phyloP scores from a whole-genome alignment of 2,113 vertebrate species.

The Rattus rattus region DNA sequence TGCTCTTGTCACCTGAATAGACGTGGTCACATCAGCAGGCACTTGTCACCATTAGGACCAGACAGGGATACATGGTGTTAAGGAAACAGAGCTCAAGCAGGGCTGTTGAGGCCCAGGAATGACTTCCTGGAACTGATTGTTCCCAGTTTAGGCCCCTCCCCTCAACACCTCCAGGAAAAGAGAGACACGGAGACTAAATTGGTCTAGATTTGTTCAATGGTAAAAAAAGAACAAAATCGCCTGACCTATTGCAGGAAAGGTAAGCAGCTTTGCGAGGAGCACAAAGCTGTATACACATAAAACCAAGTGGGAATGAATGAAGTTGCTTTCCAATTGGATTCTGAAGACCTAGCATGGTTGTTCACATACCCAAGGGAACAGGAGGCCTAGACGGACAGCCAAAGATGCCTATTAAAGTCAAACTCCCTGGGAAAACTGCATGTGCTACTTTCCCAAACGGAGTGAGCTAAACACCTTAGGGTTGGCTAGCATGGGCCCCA shows the following conservation, averaged over 20 bases:
- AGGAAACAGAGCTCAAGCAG: not conserved
- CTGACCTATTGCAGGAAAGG: not conserved
- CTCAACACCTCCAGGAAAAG: too few relatives aligned
- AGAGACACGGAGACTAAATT: too few relatives aligned
- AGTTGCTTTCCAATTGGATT: not conserved
- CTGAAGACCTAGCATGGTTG: not conserved
- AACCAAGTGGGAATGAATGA: not conserved
- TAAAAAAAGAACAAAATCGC: not conserved
- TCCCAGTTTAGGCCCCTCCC: not conserved
- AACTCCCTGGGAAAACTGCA: not conserved
- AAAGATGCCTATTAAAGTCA: not conserved
- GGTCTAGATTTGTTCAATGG: not conserved
- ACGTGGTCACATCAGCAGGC: too few relatives aligned
- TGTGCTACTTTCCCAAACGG: not conserved
- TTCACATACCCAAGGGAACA: not conserved
- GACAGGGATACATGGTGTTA: not conserved
- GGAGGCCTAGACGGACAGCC: not conserved
- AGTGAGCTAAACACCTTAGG: not conserved
- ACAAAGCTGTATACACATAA: not conserved
- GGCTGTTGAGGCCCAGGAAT: too few relatives aligned
- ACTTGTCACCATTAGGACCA: not conserved
- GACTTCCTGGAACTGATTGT: too few relatives aligned
- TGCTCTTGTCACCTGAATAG: not conserved
- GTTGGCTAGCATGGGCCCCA: not conserved
- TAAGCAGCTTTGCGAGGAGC: not conserved